These are phyloP conservation scores for Cavia porcellus DNA, from an alignment of 2,113 vertebrate species.

Conservation along the genomic window DNA sequence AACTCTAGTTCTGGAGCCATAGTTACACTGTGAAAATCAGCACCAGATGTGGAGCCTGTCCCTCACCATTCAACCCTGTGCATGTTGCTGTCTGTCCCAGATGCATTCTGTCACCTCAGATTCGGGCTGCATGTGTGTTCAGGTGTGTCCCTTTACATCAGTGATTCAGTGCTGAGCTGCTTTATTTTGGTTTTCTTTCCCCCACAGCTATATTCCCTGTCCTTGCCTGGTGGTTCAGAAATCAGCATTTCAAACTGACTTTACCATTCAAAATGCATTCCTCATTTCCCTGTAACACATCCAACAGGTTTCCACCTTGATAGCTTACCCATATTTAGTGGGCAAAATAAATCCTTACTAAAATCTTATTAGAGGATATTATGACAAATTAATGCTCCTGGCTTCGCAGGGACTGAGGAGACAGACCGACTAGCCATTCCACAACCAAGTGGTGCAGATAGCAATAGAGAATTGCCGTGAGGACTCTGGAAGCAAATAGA, in stretches of 20 bases:
- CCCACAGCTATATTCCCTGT: not conserved
- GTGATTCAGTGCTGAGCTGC: not conserved
- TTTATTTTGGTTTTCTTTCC: not conserved
- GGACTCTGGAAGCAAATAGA: not conserved
- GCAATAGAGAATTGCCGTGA: not conserved
- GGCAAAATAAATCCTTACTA: conserved; percentile 19
- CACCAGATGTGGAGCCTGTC: not conserved
- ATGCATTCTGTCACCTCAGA: not conserved
- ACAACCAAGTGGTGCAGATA: not conserved
- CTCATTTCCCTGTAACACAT: not conserved
- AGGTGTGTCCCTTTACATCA: not conserved
- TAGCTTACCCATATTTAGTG: conserved; percentile 37
- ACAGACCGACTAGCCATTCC: not conserved
- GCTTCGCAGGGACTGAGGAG: not conserved
- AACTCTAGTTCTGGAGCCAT: not conserved
- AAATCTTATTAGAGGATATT: not conserved
- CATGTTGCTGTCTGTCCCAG: not conserved
- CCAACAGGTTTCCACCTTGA: conserved; percentile 23
- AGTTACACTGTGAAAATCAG: not conserved
- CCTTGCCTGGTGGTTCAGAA: not conserved
- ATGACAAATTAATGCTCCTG: conserved; percentile 15
- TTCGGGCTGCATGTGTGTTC: not conserved
- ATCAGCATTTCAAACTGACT: not conserved
- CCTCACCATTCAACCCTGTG: not conserved
- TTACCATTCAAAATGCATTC: not conserved